These are phyloP conservation scores for Dicycla oo DNA, from an alignment of 2,888 invertebrate genomes.

Conservation along the genomic window DNA sequence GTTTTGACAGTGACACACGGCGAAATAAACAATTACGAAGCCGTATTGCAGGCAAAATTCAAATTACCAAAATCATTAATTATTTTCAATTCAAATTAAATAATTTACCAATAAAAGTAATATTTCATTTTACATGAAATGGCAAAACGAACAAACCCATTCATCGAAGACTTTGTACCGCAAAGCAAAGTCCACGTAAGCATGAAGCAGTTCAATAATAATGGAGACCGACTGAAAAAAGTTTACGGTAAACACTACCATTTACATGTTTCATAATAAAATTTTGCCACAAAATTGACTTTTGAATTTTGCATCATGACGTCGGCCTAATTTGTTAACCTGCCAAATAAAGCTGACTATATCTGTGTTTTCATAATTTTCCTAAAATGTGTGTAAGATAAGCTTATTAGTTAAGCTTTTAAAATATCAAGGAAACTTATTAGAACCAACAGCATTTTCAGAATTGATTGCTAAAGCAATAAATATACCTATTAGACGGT, in stretches of 20 bases:
- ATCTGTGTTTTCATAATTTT: no score
- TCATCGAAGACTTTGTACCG: conserved; percentile 81
- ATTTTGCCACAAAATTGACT: neutral
- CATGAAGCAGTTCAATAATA: conserved; percentile 85
- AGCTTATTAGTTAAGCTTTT: no score
- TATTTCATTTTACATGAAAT: conserved; percentile 64
- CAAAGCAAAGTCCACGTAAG: conserved; percentile 86
- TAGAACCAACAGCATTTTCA: no score
- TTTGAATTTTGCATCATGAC: neutral
- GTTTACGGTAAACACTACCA: conserved; percentile 77
- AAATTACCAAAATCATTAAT: conserved; percentile 21
- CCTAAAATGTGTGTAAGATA: no score
- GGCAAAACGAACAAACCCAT: conserved; percentile 86
- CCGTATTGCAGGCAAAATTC: conserved; percentile 43
- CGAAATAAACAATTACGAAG: conserved; percentile 41
- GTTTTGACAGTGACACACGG: no score
- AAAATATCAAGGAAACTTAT: no score
- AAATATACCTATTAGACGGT: no score
- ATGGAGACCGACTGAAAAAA: conserved; percentile 81
- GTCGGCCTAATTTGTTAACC: no score
- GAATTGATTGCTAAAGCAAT: no score
- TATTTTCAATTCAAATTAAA: neutral
- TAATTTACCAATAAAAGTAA: neutral
- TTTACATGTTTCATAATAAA: neutral
- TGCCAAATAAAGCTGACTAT: no score